Conservation (phyloP, 2,113 vertebrate species). For the Caranx ignobilis region DNA sequence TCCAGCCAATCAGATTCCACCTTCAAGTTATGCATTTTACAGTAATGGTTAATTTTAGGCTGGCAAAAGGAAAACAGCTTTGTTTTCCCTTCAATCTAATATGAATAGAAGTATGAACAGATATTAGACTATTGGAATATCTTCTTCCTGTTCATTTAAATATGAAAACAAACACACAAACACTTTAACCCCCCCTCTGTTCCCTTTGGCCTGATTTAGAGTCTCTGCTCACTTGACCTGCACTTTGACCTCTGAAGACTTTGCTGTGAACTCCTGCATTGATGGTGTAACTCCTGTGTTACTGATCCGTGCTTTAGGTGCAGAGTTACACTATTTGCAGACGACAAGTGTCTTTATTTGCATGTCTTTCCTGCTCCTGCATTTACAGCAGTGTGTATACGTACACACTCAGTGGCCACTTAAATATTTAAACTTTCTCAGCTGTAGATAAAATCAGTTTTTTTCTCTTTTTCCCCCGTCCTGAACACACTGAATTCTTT, state of each 20-base stretch:
- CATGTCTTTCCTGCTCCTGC: background rate
- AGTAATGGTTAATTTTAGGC: conserved; percentile 37
- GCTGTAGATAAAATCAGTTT: background rate
- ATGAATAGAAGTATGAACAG: conserved; percentile 19
- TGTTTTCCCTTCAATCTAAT: conserved; percentile 2
- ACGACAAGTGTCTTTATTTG: background rate
- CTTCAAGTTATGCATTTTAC: conserved; percentile 83
- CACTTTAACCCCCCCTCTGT: background rate
- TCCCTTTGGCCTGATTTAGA: conserved; percentile 23
- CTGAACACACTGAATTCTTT: background rate
- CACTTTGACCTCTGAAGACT: conserved; percentile 22
- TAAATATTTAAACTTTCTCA: background rate
- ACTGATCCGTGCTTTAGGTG: conserved; percentile 1
- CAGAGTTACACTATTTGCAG: conserved; percentile 20
- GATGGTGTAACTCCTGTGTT: conserved; percentile 3
- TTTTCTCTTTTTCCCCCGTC: background rate
- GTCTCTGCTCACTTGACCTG: background rate
- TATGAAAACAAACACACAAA: conserved; percentile 35
- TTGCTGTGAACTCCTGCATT: conserved; percentile 1
- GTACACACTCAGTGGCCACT: background rate
- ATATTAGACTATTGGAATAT: conserved; percentile 26
- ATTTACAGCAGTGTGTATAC: background rate
- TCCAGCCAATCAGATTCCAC: conserved; percentile 85
- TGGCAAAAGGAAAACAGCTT: background rate
- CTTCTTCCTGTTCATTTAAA: conserved; percentile 4